Conservation (phyloP, 2,113 vertebrate genomes). For the Sakesphorus luctuosus region DNA sequence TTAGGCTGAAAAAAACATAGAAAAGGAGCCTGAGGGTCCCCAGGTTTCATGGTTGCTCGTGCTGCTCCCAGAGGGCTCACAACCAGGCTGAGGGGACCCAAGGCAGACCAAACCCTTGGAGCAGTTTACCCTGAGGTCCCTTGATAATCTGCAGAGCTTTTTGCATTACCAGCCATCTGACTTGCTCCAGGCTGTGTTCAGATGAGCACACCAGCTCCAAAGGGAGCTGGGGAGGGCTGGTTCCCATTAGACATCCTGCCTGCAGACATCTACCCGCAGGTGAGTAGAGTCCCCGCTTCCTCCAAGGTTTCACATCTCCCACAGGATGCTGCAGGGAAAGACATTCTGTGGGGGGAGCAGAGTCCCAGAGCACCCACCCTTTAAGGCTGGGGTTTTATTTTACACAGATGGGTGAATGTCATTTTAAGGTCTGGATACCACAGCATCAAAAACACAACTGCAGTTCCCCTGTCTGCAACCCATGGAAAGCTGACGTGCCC, state of each 20-base stretch:
- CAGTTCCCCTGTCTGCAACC: background rate
- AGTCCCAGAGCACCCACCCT: background rate
- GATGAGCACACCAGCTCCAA: background rate
- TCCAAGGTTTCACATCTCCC: background rate
- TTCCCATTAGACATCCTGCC: background rate
- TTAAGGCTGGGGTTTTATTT: background rate
- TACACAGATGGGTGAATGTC: background rate
- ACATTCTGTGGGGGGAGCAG: background rate
- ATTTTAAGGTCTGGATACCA: background rate
- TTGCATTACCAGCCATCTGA: background rate
- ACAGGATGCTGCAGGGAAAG: background rate
- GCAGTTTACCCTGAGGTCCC: background rate
- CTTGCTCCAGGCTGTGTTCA: background rate
- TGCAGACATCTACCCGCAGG: rapidly evolving
- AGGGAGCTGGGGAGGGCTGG: background rate
- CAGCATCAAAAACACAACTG: background rate
- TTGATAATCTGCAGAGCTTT: background rate
- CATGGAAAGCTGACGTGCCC: background rate
- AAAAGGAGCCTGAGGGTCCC: background rate
- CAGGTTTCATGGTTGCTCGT: background rate
- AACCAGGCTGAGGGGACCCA: background rate
- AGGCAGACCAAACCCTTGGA: background rate
- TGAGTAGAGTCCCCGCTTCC: background rate
- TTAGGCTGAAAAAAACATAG: background rate
- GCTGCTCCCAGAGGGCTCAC: background rate